Evolutionary conservation across 2,888 invertebrate genomes (phyloP), one percentile per base, ranked within the genome.

Genomic region (Electrophaes corylata): DNA sequence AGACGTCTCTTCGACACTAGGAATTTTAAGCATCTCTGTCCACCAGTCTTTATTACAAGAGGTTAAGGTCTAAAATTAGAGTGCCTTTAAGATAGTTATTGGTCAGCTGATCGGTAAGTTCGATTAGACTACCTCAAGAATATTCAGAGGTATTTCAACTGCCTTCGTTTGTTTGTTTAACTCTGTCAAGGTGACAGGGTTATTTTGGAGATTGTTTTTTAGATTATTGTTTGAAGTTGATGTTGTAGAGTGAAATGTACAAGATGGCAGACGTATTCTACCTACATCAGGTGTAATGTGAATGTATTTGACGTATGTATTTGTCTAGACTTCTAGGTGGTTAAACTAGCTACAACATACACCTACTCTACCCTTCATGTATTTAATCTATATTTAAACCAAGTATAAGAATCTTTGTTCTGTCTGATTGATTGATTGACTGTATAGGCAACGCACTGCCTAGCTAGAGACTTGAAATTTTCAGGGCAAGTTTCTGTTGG

Each of bases 101-200:
- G 69, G 66, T 71, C 66, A 59, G 61, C 64, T 72, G 86, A 86
- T 86, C 81, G 81, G 78, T 73, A 60, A 52, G 70, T 78, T 79
- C 79, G 88, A 88, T 88, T 88, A 84, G 75, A 86, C 79, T 83
- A 88, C 88, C 88, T 75, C 69, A 64, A 70, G 79, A 81, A 79
- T 81, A 83, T 85, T 80, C 83, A 67, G 75, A 81, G 79, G 77
- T 75, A 78, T 78, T 78, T 78, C 76, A 77, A 72, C 71, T 65
- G 62, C 62, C 66, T 69, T 67, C 60, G 72, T 65, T 62, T 71
- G 72, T 71, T 75, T 75, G 76, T 74, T 65, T 71, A 71, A 60
- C 31, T 62, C 68, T 68, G 68, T 64, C 67, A 68, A 70, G 66
- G 69, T 69, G 62, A 66, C 69, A 68, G 60, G 54, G 52, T 57